Evolutionary conservation across 2,797 vertebrate genomes (phyloP).

Genomic region (Liasis olivaceus): DNA sequence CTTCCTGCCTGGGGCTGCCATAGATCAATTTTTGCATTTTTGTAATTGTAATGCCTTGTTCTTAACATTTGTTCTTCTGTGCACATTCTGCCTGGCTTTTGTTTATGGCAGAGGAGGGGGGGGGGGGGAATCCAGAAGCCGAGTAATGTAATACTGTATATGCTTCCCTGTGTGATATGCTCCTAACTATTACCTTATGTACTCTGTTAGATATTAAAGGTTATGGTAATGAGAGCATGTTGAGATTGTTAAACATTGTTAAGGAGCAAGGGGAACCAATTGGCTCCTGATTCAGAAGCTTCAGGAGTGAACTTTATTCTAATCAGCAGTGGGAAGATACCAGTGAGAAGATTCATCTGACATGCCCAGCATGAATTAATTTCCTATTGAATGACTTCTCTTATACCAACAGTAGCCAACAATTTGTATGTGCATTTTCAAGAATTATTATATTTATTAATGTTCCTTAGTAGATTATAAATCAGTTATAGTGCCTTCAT

Average conservation of each 20-base stretch:
- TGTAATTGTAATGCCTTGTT: conserved; percentile 17
- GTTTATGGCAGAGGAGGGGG: background rate
- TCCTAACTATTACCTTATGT: conserved; percentile 47
- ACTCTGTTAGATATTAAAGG: conserved; percentile 65
- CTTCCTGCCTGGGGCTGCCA: background rate
- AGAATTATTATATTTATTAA: conserved; percentile 4
- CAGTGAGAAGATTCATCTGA: conserved; percentile 43
- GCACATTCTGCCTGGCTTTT: background rate
- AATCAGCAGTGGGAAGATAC: conserved; percentile 49
- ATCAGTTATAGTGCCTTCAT: conserved; percentile 28
- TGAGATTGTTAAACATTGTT: conserved; percentile 59
- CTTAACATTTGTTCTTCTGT: conserved; percentile 4
- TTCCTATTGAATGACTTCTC: conserved; percentile 24
- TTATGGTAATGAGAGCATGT: conserved; percentile 52
- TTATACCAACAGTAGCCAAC: background rate
- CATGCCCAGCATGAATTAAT: conserved; percentile 49
- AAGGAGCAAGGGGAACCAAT: conserved; percentile 46
- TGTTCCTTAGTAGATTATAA: conserved; percentile 20
- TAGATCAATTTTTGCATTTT: background rate
- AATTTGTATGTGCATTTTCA: conserved; percentile 36
- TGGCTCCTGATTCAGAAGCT: conserved; percentile 41
- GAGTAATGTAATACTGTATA: conserved; percentile 14
- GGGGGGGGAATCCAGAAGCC: background rate
- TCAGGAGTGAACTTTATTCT: conserved; percentile 56
- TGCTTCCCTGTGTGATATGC: conserved; percentile 27